These are phyloP conservation scores for Bucorvus abyssinicus DNA, from an alignment of 2,797 vertebrate species.

Conservation along the genomic window DNA sequence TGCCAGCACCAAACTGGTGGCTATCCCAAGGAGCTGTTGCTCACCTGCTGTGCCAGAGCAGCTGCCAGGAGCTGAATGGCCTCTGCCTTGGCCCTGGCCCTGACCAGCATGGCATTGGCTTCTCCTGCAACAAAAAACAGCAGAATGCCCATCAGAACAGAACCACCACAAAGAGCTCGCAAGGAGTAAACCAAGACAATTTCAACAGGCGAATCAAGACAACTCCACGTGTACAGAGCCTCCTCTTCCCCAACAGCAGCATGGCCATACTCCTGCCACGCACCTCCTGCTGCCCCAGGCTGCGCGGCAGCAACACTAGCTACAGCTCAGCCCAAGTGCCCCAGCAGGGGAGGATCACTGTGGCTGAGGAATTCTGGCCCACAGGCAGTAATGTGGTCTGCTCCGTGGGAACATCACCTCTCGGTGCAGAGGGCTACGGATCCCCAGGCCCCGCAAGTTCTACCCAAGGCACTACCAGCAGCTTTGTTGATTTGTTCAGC, in stretches of 20 bases:
- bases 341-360: neutral
- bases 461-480: constrained; percentile 75
- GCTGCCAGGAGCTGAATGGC: constrained; percentile 88
- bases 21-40: neutral
- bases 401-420: accelerated
- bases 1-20: neutral
- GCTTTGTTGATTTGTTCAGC: constrained; percentile 92
- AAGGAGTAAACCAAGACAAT: accelerated
- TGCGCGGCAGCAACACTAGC: neutral
- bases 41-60: constrained; percentile 87
- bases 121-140: constrained; percentile 79
- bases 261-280: accelerated
- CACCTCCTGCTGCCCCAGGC: neutral
- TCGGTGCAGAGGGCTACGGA: neutral
- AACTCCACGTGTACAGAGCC: accelerated
- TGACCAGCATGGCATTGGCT: constrained; percentile 88
- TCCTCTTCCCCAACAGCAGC: neutral
- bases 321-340: neutral
- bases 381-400: accelerated
- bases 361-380: neutral
- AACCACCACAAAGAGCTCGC: accelerated
- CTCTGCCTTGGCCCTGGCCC: constrained; percentile 91
- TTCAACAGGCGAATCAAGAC: neutral
- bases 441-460: neutral
- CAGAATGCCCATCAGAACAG: accelerated